Percentiles rank a stretch among this genome's conserved stretches.
phyloP scores from a whole-genome alignment of 1,140 invertebrate genomes.

The Drosophila rufa region DNA sequence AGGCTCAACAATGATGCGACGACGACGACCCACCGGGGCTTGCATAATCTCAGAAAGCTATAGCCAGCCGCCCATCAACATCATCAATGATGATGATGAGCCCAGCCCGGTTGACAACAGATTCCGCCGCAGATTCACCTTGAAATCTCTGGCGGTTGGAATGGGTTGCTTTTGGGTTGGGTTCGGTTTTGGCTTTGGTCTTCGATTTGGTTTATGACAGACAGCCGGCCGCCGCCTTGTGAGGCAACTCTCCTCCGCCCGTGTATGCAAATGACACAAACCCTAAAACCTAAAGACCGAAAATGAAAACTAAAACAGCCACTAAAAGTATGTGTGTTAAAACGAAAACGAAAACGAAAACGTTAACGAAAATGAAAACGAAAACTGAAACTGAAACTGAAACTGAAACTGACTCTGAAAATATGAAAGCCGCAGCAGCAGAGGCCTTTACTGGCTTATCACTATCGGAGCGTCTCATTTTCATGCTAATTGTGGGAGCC shows the following conservation, averaged over 20 bases:
- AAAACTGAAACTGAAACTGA: not conserved
- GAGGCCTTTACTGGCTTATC: conserved; percentile 27
- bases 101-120: conserved; percentile 39
- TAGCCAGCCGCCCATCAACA: conserved; percentile 6
- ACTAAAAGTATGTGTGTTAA: no score
- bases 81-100: conserved; percentile 22
- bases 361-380: not conserved
- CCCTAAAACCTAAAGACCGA: conserved; percentile 14
- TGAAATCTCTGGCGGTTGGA: conserved; percentile 27
- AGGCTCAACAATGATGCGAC: conserved; percentile 10
- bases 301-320: not conserved
- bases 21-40: not conserved
- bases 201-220: conserved; percentile 38
- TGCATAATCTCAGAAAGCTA: conserved; percentile 18
- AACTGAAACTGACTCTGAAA: conserved; percentile 18
- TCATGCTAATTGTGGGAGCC: conserved; percentile 70
- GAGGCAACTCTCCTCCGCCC: conserved; percentile 28
- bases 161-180: conserved; percentile 10
- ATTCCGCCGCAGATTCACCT: conserved; percentile 40
- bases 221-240: conserved; percentile 41
- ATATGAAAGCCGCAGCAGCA: conserved; percentile 36
- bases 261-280: conserved; percentile 49
- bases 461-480: conserved; percentile 56
- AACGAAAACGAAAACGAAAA: conserved; percentile 16
- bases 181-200: not conserved